Evolutionary conservation across 2,113 vertebrate species (phyloP).

Genomic region (Morone chrysops): DNA sequence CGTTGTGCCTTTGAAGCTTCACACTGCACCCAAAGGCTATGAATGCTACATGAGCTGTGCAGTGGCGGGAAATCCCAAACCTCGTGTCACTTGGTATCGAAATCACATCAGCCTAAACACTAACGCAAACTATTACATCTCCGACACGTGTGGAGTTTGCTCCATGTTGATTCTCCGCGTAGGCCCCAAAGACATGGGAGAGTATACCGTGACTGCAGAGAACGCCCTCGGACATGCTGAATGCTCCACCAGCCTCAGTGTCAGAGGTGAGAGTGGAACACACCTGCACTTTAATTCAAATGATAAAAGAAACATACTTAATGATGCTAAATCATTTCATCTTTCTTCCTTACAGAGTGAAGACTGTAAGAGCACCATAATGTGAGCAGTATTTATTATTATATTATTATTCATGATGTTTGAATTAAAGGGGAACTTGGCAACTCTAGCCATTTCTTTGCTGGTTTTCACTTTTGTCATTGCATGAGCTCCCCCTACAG

Average conservation of each 20-base stretch:
- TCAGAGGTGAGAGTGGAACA: constrained; percentile 82
- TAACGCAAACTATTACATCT: constrained; percentile 83
- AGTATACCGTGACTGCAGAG: constrained; percentile 85
- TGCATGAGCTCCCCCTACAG: no score
- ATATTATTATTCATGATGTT: background rate
- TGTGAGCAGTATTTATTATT: constrained; percentile 2
- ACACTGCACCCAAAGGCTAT: constrained; percentile 85
- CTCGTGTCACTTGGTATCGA: constrained; percentile 89
- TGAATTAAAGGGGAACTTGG: no score
- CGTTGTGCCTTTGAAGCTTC: constrained; percentile 85
- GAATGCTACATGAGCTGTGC: constrained; percentile 93
- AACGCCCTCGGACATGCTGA: constrained; percentile 83
- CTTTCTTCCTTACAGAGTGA: constrained; percentile 73
- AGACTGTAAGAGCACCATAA: constrained; percentile 12
- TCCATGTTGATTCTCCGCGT: constrained; percentile 87
- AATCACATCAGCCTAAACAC: constrained; percentile 84
- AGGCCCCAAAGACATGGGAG: constrained; percentile 83
- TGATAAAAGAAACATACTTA: background rate
- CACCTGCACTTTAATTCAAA: background rate
- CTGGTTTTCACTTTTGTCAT: no score
- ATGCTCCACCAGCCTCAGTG: constrained; percentile 85
- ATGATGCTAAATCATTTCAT: background rate
- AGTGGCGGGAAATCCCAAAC: constrained; percentile 85
- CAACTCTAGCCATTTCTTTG: no score
- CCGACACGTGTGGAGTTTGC: constrained; percentile 89